Percentiles rank a stretch among this genome's conserved stretches.
Conservation (phyloP, 2,888 invertebrate species). For the Ophion obscuratus region DNA sequence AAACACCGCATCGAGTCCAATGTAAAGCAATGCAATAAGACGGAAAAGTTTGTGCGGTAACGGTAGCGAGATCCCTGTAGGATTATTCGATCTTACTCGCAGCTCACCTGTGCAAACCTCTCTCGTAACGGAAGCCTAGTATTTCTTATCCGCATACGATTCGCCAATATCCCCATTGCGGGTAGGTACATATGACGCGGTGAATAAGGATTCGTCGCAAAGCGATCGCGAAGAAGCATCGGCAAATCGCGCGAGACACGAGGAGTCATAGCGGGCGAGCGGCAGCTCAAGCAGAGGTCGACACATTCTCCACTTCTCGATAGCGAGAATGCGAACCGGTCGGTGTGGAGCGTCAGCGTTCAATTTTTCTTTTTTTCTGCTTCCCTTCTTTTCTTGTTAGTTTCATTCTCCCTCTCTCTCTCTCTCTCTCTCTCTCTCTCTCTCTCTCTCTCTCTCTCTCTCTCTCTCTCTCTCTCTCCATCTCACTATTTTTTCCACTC, state of each 20-base stretch:
- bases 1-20: conserved; percentile 4
- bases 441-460: no score
- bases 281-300: conserved; percentile 65
- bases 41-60: conserved; percentile 67
- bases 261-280: not conserved
- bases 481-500: not conserved
- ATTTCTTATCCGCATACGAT: conserved; percentile 2
- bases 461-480: no score
- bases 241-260: not conserved
- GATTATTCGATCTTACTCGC: conserved; percentile 59
- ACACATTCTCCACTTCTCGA: conserved; percentile 67
- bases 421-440: not conserved
- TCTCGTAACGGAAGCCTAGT: not conserved
- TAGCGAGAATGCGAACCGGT: conserved; percentile 78
- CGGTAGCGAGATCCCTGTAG: conserved; percentile 52
- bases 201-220: not conserved
- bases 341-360: conserved; percentile 53
- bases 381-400: not conserved
- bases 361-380: conserved; percentile 69
- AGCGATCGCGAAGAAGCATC: conserved; percentile 9
- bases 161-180: not conserved
- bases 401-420: not conserved
- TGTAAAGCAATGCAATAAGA: conserved; percentile 46
- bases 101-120: not conserved
- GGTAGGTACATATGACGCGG: not conserved